Base-by-base conservation (phyloP, 2,888 invertebrate species). In the Orchestes rusci region DNA sequence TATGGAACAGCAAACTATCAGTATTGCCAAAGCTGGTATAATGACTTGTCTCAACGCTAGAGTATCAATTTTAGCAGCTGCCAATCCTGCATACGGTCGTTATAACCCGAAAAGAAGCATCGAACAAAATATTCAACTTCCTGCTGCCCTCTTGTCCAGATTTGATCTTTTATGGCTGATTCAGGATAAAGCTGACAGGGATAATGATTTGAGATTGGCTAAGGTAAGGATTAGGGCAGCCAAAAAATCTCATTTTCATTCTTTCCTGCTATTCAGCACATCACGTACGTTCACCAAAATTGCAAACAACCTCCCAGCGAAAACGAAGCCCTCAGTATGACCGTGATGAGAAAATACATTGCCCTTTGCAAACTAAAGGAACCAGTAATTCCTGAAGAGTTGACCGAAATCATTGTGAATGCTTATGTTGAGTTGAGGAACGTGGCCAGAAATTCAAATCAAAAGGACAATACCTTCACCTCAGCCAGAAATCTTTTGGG, bases 1-100 rank as follows among this genome's bases (percentile, higher is more conserved):
- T 29, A 94, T 94, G 94, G 99, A 99, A 71, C 99, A 99, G 63
- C 99, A 99, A 72, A 99, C 99, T 10, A 96, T 99, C 54, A 95
- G 95, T 43, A 97, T 99, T 60, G 97, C 99, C 12, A 99, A 99
- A 77, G 84, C 48, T 3, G 48, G 34, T 46, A 99, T 99, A 60
- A 91, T 97, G 89, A 96, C 97, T 1, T 89, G 92, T 39, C 72
- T 99, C 52, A 99, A 99, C 72, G 99, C 99, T 0, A 79, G 99
- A 52, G 95, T 93, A 40, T 90, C 97, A 1, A 97, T 99, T 63
- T 73, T 99, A 53, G 99, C 99, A 16, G 99, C 99, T 3, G 99
- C 99, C 1, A 99, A 99, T 77, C 99, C 99, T 1, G 95, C 96
- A 1, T 99, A 88, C 68, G 99, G 99, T 4, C 82, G 96, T 46